These are phyloP conservation scores for Ditula angustiorana DNA, from an alignment of 2,888 invertebrate species.

Conservation along the genomic window DNA sequence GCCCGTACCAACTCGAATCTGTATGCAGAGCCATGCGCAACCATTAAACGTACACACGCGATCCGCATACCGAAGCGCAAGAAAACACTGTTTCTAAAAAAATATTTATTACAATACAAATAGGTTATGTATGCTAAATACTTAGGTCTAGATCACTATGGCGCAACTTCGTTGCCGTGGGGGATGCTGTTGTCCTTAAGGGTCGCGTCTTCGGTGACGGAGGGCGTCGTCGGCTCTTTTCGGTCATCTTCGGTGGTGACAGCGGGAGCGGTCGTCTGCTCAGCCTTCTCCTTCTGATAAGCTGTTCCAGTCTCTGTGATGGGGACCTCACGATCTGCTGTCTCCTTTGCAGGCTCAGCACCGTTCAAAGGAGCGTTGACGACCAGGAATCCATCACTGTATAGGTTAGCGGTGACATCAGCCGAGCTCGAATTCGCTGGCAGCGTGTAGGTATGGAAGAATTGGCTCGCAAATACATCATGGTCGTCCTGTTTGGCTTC, in stretches of 20 bases:
- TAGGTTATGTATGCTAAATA: conserved; percentile 65
- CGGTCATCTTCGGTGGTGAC: conserved; percentile 55
- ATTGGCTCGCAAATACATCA: conserved; percentile 76
- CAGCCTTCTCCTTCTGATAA: conserved; percentile 51
- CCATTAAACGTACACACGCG: conserved; percentile 46
- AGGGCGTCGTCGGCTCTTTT: conserved; percentile 67
- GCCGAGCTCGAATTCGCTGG: conserved; percentile 68
- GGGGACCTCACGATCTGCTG: conserved; percentile 64
- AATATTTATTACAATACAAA: conserved; percentile 79
- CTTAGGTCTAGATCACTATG: conserved; percentile 70
- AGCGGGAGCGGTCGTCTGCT: conserved; percentile 40
- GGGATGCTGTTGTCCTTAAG: conserved; percentile 73
- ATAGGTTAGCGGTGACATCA: conserved; percentile 67
- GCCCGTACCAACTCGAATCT: conserved; percentile 31
- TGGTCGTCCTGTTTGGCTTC: conserved; percentile 71
- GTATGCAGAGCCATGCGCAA: conserved; percentile 33
- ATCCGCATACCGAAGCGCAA: conserved; percentile 58
- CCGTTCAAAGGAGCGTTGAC: conserved; percentile 67
- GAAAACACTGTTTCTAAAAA: conserved; percentile 65
- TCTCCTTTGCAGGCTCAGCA: conserved; percentile 48
- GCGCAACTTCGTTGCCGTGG: conserved; percentile 68
- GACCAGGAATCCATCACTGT: conserved; percentile 65
- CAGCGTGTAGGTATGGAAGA: conserved; percentile 78
- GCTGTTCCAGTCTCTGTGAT: conserved; percentile 66
- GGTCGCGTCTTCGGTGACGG: conserved; percentile 63